phyloP scores from a whole-genome alignment of 2,797 vertebrate genomes.

The Melanotaenia nigrans region DNA sequence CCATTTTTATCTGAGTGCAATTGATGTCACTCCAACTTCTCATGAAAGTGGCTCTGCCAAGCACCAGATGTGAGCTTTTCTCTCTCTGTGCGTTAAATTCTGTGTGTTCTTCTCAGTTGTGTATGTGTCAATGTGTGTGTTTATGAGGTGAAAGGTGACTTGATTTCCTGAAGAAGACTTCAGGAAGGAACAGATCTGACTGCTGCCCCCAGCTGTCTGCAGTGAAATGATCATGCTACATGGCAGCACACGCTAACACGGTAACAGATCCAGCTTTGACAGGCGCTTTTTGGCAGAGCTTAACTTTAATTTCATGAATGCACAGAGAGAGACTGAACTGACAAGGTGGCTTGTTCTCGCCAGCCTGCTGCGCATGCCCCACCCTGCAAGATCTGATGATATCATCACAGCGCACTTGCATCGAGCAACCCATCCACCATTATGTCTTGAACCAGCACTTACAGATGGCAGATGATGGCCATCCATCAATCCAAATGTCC shows the following conservation, averaged over 20 bases:
- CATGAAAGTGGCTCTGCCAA: constrained; percentile 54
- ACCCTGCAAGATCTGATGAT: constrained; percentile 55
- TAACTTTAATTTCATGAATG: constrained; percentile 74
- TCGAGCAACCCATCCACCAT: constrained; percentile 38
- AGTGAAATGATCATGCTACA: constrained; percentile 60
- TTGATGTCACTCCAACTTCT: constrained; percentile 72
- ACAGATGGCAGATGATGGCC: constrained; percentile 43
- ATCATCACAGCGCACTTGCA: constrained; percentile 41
- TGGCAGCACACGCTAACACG: constrained; percentile 13
- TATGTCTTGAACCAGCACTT: constrained; percentile 44
- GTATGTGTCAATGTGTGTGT: constrained; percentile 32
- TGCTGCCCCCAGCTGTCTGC: constrained; percentile 58
- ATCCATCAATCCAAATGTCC: constrained; percentile 61
- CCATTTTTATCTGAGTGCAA: constrained; percentile 76
- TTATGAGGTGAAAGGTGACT: constrained; percentile 67
- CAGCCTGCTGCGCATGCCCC: constrained; percentile 33
- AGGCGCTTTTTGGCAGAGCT: constrained; percentile 69
- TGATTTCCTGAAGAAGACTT: constrained; percentile 66
- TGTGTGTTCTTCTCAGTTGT: constrained; percentile 32
- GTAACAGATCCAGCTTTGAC: constrained; percentile 68
- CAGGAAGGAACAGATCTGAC: constrained; percentile 52
- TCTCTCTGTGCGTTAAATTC: constrained; percentile 27
- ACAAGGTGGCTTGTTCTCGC: constrained; percentile 59
- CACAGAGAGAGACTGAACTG: constrained; percentile 53
- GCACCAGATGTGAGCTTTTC: constrained; percentile 53